A percentile compares a stretch with the other conserved stretches of the same genome.
Evolutionary conservation across 2,888 invertebrate genomes (phyloP).

Genomic region (Bembecia ichneumoniformis): DNA sequence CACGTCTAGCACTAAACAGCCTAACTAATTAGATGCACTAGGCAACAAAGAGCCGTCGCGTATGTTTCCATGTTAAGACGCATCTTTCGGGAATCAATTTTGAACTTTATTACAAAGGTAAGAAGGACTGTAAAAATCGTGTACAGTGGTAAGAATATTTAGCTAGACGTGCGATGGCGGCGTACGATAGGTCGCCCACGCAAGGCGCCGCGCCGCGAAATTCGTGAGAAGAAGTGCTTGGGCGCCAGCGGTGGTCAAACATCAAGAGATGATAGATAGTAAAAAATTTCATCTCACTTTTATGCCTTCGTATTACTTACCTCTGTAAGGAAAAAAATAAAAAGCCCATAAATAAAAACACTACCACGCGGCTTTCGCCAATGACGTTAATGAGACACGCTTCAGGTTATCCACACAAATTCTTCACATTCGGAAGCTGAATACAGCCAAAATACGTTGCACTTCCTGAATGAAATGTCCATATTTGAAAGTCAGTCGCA

Average conservation of each 20-base stretch:
- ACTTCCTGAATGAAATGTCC: too few relatives aligned
- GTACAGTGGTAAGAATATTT: slow-evolving; percentile 29
- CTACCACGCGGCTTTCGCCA: too few relatives aligned
- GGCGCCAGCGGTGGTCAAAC: slow-evolving; percentile 30
- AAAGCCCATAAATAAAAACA: too few relatives aligned
- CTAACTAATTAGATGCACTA: slow-evolving; percentile 70
- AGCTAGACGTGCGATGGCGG: slow-evolving; percentile 55
- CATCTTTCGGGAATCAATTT: slow-evolving; percentile 17
- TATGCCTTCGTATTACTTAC: not conserved
- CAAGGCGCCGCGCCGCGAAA: slow-evolving; percentile 60
- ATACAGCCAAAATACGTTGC: too few relatives aligned
- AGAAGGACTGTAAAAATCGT: slow-evolving; percentile 22
- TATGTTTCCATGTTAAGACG: slow-evolving; percentile 20
- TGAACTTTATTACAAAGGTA: slow-evolving; percentile 25
- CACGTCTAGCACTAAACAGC: slow-evolving; percentile 60
- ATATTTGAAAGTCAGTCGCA: too few relatives aligned
- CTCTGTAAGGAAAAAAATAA: not conserved
- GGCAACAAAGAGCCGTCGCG: slow-evolving; percentile 57
- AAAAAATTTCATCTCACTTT: not conserved
- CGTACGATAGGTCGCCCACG: slow-evolving; percentile 65
- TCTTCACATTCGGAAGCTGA: too few relatives aligned
- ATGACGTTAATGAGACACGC: too few relatives aligned
- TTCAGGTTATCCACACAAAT: too few relatives aligned
- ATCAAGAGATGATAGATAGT: not conserved
- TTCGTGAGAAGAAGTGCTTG: slow-evolving; percentile 63